Conservation (phyloP, 2,888 invertebrate genomes). For the Temnothorax ravouxi region DNA sequence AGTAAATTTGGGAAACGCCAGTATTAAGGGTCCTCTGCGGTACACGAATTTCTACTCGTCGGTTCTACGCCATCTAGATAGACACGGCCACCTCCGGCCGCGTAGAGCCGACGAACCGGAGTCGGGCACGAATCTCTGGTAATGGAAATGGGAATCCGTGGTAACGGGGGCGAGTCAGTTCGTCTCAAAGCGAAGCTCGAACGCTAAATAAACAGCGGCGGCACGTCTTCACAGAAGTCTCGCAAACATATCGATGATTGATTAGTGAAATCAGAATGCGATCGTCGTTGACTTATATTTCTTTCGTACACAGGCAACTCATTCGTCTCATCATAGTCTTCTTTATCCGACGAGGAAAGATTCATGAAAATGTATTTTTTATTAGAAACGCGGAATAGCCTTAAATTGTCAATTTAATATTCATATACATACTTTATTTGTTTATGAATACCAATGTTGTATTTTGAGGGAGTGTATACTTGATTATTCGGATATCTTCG, state of each 20-base stretch:
- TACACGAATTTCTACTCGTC: slow-evolving; percentile 79
- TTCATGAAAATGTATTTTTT: neutral
- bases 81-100: slow-evolving; percentile 19
- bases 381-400: neutral
- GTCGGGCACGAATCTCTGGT: slow-evolving; percentile 66
- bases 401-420: neutral
- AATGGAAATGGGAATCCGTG: slow-evolving; percentile 78
- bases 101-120: slow-evolving; percentile 45
- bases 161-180: slow-evolving; percentile 63
- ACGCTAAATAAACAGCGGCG: slow-evolving; percentile 74
- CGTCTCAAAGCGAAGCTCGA: slow-evolving; percentile 69
- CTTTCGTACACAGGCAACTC: neutral
- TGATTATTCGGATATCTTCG: neutral
- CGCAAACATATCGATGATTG: slow-evolving; percentile 75
- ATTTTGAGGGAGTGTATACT: neutral
- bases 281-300: neutral
- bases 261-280: slow-evolving; percentile 46
- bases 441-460: neutral
- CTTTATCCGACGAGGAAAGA: neutral
- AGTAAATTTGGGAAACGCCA: slow-evolving; percentile 74
- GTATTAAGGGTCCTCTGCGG: slow-evolving; percentile 68
- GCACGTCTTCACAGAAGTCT: slow-evolving; percentile 70
- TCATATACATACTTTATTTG: neutral
- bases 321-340: neutral
- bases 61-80: slow-evolving; percentile 50